Percentiles rank a stretch among this genome's conserved stretches.
Conservation (phyloP, 2,888 invertebrate species). For the Sarcophaga variegata region DNA sequence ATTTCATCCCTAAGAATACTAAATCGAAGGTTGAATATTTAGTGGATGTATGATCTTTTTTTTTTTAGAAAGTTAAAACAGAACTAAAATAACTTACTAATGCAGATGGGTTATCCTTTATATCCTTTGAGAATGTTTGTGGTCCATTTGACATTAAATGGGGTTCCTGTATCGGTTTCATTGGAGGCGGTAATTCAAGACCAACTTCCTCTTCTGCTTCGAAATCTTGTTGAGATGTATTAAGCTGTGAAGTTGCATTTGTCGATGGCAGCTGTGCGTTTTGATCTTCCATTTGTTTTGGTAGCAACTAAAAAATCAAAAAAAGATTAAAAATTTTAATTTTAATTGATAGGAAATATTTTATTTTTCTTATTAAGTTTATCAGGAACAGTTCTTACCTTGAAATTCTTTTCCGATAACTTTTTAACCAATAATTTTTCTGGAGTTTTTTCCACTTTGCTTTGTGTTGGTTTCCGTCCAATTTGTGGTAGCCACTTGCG, state of each 20-base stretch:
- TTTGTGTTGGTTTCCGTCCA: conserved; percentile 93
- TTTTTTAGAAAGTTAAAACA: not conserved
- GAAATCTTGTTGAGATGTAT: conserved; percentile 77
- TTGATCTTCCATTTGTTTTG: conserved; percentile 81
- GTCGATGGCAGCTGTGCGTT: conserved; percentile 80
- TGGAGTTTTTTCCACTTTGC: conserved; percentile 90
- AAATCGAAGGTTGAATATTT: too few relatives aligned
- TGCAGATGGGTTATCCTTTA: conserved; percentile 84
- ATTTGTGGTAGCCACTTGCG: conserved; percentile 95
- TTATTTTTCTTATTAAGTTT: conserved; percentile 52
- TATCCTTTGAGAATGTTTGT: conserved; percentile 81
- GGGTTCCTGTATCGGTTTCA: conserved; percentile 94
- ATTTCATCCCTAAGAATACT: too few relatives aligned
- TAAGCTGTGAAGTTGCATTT: conserved; percentile 81
- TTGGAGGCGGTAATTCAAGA: conserved; percentile 95
- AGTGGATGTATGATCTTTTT: too few relatives aligned
- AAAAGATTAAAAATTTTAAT: not conserved
- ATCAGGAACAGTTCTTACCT: conserved; percentile 83
- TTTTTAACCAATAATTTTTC: conserved; percentile 88
- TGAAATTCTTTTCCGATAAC: conserved; percentile 91
- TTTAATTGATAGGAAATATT: not conserved
- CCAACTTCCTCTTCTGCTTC: conserved; percentile 89
- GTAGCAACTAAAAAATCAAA: conserved; percentile 74
- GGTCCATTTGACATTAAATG: conserved; percentile 82
- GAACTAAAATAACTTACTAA: conserved; percentile 82